Conservation (phyloP, 1,140 invertebrate genomes). For the Samia ricini region DNA sequence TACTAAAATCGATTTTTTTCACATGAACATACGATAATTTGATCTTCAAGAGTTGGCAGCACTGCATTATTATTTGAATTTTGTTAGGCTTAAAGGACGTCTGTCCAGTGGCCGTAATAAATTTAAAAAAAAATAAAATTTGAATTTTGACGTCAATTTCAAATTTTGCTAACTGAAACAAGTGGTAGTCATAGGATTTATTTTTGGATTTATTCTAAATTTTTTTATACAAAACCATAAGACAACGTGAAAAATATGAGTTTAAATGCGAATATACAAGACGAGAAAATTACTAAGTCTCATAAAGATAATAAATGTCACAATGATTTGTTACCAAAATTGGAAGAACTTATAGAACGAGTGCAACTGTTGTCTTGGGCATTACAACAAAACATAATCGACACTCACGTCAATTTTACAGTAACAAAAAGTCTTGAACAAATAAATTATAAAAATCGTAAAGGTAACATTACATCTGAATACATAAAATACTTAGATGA, state of each 20-base stretch:
- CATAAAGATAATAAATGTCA: constrained; percentile 50
- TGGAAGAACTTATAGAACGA: constrained; percentile 57
- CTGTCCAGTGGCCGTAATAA: no score
- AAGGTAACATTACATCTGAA: constrained; percentile 47
- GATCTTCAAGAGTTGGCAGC: no score
- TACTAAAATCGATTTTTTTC: no score
- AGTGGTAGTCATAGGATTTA: no score
- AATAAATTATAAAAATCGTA: constrained; percentile 60
- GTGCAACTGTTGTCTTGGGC: constrained; percentile 60
- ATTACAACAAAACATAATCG: constrained; percentile 63
- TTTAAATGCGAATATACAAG: constrained; percentile 51
- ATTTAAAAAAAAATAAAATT: no score
- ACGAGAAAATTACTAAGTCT: constrained; percentile 42
- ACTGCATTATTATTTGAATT: no score
- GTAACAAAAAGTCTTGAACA: constrained; percentile 63
- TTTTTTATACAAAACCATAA: no score
- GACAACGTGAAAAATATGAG: constrained; percentile 41
- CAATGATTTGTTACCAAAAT: constrained; percentile 41
- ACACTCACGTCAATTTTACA: constrained; percentile 53
- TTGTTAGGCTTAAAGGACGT: no score
- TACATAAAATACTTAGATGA: constrained; percentile 40
- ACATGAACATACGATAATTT: no score
- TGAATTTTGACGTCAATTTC: constrained; percentile 7
- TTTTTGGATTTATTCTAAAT: no score
- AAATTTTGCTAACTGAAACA: constrained; percentile 24